A percentile compares a stretch with the other conserved stretches of the same genome.
phyloP scores from a whole-genome alignment of 2,888 invertebrate species.

The Mactromeris polynyma region DNA sequence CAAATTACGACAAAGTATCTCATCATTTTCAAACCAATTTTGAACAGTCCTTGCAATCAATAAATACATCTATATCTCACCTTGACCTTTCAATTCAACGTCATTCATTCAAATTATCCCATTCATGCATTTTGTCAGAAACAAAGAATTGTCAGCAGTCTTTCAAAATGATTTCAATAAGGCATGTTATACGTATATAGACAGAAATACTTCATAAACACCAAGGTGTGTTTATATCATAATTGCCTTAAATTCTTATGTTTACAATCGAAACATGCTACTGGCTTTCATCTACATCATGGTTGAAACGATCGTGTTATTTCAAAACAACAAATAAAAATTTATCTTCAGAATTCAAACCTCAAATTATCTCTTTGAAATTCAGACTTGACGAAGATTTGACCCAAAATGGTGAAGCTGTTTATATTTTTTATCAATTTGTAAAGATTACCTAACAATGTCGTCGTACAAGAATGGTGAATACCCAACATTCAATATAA shows the following conservation, averaged over 20 bases:
- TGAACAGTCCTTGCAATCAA: not conserved
- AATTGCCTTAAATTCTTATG: not conserved
- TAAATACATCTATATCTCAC: not conserved
- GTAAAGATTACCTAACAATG: too few relatives aligned
- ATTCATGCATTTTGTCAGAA: not conserved
- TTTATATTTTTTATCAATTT: too few relatives aligned
- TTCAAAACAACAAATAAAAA: too few relatives aligned
- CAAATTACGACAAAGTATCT: not conserved
- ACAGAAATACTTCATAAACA: not conserved
- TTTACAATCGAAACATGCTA: not conserved
- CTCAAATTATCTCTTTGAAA: too few relatives aligned
- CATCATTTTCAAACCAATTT: not conserved
- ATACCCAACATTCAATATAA: not conserved
- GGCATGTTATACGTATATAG: not conserved
- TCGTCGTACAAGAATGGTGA: not conserved
- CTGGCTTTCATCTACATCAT: too few relatives aligned
- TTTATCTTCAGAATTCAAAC: too few relatives aligned
- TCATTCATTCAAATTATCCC: not conserved
- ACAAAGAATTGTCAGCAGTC: not conserved
- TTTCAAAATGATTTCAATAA: not conserved
- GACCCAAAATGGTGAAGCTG: too few relatives aligned
- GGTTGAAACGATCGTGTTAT: too few relatives aligned
- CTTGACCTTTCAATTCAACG: not conserved
- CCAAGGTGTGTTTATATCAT: not conserved
- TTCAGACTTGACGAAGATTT: too few relatives aligned